These are phyloP conservation scores for Phodopus roborovskii DNA, from an alignment of 2,113 vertebrate species.

Conservation along the genomic window DNA sequence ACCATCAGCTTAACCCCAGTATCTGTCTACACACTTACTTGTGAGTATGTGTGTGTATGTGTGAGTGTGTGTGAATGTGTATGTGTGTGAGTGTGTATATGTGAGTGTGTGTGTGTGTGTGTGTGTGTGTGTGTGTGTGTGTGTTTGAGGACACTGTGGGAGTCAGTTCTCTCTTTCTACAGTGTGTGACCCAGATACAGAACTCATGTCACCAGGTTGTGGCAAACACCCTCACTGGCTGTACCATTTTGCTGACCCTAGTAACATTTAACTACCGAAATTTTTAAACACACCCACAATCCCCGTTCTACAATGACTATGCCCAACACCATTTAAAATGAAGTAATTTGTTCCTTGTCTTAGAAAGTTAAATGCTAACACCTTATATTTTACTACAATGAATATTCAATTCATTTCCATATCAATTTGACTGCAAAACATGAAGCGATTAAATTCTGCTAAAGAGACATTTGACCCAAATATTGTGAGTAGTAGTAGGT, in stretches of 20 bases:
- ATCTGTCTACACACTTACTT: too few species aligned
- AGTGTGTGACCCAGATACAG: neutral
- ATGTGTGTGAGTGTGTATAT: neutral
- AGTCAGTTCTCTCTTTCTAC: neutral
- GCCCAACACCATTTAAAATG: neutral
- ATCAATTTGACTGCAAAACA: slow-evolving; percentile 27
- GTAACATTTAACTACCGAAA: neutral
- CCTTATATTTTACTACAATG: neutral
- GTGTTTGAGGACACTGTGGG: neutral
- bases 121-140: neutral
- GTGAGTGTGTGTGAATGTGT: neutral
- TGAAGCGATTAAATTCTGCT: neutral
- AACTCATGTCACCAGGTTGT: neutral
- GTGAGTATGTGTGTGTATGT: too few species aligned
- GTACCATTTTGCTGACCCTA: neutral
- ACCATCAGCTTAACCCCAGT: too few species aligned
- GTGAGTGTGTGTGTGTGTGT: neutral
- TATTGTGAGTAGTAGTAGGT: neutral
- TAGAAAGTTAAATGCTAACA: neutral
- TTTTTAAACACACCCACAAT: neutral
- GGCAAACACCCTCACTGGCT: neutral
- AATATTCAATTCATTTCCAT: neutral
- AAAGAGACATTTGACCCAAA: neutral
- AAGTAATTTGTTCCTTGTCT: neutral
- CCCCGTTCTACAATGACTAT: neutral